A percentile compares a stretch with the other conserved stretches of the same genome.
phyloP scores from a whole-genome alignment of 2,888 invertebrate genomes.

The Volucella inanis region DNA sequence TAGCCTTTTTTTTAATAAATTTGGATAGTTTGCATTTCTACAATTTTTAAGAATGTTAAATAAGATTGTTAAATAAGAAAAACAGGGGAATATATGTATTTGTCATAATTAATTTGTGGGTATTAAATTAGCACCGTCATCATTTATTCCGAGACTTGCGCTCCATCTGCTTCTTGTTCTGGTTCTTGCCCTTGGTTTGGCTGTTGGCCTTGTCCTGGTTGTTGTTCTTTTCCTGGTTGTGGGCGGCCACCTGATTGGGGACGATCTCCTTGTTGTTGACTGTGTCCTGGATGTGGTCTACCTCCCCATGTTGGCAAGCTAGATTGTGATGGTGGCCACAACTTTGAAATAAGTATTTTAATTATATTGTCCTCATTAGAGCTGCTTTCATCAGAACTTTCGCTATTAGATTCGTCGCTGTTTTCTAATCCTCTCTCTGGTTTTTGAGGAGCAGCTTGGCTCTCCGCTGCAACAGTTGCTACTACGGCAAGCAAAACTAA shows the following conservation, averaged over 20 bases:
- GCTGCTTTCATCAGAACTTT: conserved; percentile 16
- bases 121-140: too few relatives aligned
- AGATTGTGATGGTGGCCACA: too few relatives aligned
- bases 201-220: neutral
- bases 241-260: neutral
- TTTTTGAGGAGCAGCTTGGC: neutral
- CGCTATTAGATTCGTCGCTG: neutral
- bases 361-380: too few relatives aligned
- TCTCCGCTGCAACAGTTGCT: conserved; percentile 42
- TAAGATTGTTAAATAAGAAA: too few relatives aligned
- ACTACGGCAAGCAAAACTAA: conserved; percentile 42
- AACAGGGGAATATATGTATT: too few relatives aligned
- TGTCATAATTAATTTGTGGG: too few relatives aligned
- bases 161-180: conserved; percentile 1
- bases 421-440: neutral
- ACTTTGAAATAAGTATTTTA: too few relatives aligned
- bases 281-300: too few relatives aligned
- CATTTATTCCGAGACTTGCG: too few relatives aligned
- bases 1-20: neutral
- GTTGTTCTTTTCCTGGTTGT: neutral
- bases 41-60: too few relatives aligned
- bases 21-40: neutral
- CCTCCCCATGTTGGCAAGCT: neutral
- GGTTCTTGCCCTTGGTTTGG: neutral
- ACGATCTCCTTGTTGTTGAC: neutral